These are phyloP conservation scores for Sebastes glaucus DNA, from an alignment of 2,797 vertebrate species.

Conservation along the genomic window DNA sequence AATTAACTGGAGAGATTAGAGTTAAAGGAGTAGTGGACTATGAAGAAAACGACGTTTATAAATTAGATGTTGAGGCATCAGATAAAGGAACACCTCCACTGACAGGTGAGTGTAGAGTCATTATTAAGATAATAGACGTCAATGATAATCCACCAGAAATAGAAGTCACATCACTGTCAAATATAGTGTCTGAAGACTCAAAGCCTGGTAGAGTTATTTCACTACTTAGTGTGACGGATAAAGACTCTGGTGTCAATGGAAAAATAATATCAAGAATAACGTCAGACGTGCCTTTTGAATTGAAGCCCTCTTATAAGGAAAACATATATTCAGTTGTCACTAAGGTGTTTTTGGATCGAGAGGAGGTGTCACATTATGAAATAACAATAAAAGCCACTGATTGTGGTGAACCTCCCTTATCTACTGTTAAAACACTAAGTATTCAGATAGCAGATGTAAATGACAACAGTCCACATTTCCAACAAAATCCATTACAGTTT, in stretches of 20 bases:
- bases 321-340: constrained; percentile 66
- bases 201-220: constrained; percentile 66
- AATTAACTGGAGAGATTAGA: constrained; percentile 56
- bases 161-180: constrained; percentile 69
- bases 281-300: constrained; percentile 48
- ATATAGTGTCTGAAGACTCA: constrained; percentile 59
- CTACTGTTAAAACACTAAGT: constrained; percentile 55
- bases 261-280: constrained; percentile 32
- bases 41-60: constrained; percentile 64
- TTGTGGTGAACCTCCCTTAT: constrained; percentile 77
- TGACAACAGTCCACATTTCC: constrained; percentile 50
- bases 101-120: constrained; percentile 52
- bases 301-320: constrained; percentile 58
- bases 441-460: constrained; percentile 75
- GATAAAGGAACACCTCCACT: constrained; percentile 71
- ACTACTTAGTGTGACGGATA: constrained; percentile 50
- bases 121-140: constrained; percentile 65
- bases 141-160: constrained; percentile 77
- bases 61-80: constrained; percentile 64
- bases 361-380: constrained; percentile 72
- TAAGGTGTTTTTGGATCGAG: constrained; percentile 73
- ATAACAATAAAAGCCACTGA: constrained; percentile 82
- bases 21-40: constrained; percentile 64
- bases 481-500: neutral
- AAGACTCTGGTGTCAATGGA: constrained; percentile 57